Base-by-base conservation (phyloP, 1,140 invertebrate genomes). In the Prorops nasuta region DNA sequence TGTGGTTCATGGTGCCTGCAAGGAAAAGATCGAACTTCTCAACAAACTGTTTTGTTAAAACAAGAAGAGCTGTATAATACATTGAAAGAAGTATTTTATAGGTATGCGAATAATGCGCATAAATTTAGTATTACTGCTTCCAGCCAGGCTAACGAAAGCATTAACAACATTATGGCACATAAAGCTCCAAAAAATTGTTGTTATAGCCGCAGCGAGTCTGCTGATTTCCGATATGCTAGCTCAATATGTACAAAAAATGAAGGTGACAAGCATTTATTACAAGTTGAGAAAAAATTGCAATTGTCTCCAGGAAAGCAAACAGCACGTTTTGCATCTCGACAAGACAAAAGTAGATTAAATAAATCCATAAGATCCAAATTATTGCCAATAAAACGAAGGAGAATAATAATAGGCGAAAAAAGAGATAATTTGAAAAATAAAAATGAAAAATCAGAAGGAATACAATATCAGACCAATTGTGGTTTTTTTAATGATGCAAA, bases 71-170 rank as follows among this genome's bases (percentile, higher is more conserved):
- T 66, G 8, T 50, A 56, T 16, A 21, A 36, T 12, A 15, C 48
- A 24, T 41, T 67, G 3, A 38, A 54, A 19, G 12, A 40, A 10
- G 44, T 66, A 10, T 61, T 60, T 6, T 19, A 14, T 3, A 60
- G 60, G 50, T 56, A 61, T 28, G 56, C 60, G 0, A 22, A 55
- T 19, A 63, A 61, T 38, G 39, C 49, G 0, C n/a, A 41, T 0
- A 53, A 58, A 49, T 64, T 60, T 39, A 58, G 58, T 20, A 16
- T 58, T 8, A 44, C 49, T 17, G 63, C 60, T 12, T 63, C 55
- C 2, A 65, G 63, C 36, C 62, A 67, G 32, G 50, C 50, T 2
- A 63, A 67, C 35, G 51, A 65, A 49, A 62, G 53, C 8, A 3
- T 59, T 0, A 60, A 67, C 14, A 58, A 63, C 51, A 46, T 53